Percentiles rank a stretch among this genome's conserved stretches.
Conservation (phyloP, 2,888 invertebrate genomes). For the Mythimna albipuncta region DNA sequence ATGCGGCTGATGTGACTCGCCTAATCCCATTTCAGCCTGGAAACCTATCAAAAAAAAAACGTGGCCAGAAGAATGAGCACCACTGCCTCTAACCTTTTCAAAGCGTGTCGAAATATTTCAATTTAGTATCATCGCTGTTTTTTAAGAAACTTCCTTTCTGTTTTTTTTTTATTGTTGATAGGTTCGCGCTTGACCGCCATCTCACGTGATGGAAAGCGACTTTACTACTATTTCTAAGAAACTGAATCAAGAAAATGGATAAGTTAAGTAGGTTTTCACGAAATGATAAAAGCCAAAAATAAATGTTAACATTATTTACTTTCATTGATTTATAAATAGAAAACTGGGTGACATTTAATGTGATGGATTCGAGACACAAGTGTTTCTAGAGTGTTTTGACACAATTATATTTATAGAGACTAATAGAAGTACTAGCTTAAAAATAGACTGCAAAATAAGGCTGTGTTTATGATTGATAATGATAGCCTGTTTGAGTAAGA, state of each 20-base stretch:
- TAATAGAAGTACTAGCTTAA: neutral
- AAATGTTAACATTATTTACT: neutral
- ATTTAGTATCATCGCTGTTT: neutral
- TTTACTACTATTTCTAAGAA: no score
- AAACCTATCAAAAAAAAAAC: no score
- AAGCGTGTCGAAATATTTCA: no score
- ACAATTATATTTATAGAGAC: slow-evolving; percentile 1
- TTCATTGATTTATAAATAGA: neutral
- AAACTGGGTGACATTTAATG: neutral
- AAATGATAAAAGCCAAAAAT: neutral
- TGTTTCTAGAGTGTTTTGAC: neutral
- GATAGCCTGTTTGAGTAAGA: neutral
- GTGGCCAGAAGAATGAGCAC: no score
- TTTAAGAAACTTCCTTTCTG: no score
- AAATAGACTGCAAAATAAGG: slow-evolving; percentile 1
- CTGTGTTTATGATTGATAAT: neutral
- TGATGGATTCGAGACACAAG: neutral
- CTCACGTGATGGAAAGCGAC: no score
- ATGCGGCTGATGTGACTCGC: no score
- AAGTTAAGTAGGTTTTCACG: slow-evolving; percentile 1
- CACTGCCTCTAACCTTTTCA: no score
- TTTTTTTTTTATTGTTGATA: no score
- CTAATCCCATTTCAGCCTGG: no score
- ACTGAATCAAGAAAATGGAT: no score
- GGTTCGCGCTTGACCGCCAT: no score